Evolutionary conservation across 23 tunicate species (phyloP), one percentile per base, ranked within the genome.

Genomic region (Halocynthia aurantium): DNA sequence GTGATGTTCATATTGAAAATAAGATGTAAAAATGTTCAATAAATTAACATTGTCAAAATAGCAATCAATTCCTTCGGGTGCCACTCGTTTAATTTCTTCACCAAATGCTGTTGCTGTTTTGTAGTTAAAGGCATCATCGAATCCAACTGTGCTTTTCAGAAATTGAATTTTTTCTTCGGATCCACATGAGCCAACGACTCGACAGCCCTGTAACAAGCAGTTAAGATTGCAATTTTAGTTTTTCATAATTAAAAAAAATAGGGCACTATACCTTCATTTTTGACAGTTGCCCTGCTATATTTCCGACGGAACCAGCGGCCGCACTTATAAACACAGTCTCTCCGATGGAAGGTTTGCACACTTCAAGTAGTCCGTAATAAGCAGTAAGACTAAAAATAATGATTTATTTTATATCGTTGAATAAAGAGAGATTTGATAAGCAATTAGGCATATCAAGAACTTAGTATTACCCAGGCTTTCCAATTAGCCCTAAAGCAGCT

Each of bases 51-150:
- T 90, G 71, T 90, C 97, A 53, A 90, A 90, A 71, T 86, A 90
- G 82, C 89, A 90, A 56, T 90, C 97, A 15, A 90, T 84, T 77
- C 97, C 97, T 15, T 90, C 53, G 13, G 97, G 97, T 10, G 97
- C 97, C 44, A 85, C 53, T 76, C 82, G 65, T 52, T 81, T 77
- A 55, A 90, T 15, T 18, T 82, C 88, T 7, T 81, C 84, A 0
- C 60, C 55, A 76, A 71, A 86, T 10, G 73, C 54, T 52, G 69
- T 81, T 57, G 69, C 87, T 22, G 90, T 85, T 57, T 84, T 90
- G 82, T 90, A 90, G 67, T 90, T 90, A 73, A 90, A 90, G n/a
- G 75, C 97, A 31, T 80, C 80, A 6, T 75, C 80, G 21, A 53
- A 75, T 53, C 80, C 80, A 75, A 75, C 52, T 15, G 97, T 31